Conservation (phyloP, 2,797 vertebrate species). For the Silurus aristotelis region DNA sequence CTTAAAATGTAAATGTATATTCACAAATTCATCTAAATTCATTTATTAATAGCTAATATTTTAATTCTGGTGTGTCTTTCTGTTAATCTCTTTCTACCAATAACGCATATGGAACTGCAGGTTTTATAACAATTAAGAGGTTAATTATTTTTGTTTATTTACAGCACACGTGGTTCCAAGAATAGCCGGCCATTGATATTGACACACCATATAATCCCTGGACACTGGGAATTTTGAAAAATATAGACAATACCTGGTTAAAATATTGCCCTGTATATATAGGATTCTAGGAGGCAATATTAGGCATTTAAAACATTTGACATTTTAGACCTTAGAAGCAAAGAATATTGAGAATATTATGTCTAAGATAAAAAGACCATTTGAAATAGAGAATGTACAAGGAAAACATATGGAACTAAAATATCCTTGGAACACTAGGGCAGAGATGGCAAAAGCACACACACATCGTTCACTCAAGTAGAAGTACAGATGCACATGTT, state of each 20-base stretch:
- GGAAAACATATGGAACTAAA: not conserved
- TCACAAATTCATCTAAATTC: not conserved
- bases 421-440: not conserved
- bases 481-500: no score
- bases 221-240: not conserved
- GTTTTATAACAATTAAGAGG: not conserved
- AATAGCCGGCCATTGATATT: not conserved
- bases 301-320: not conserved
- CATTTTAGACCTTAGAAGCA: not conserved
- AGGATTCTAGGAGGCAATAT: not conserved
- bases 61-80: not conserved
- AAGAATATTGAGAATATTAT: not conserved
- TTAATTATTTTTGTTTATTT: not conserved
- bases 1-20: not conserved
- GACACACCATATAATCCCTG: not conserved
- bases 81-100: not conserved
- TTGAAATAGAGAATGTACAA: not conserved
- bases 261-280: not conserved
- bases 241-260: not conserved
- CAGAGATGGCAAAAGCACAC: no score
- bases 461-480: no score
- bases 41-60: not conserved
- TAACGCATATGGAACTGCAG: not conserved
- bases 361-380: not conserved
- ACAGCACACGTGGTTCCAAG: not conserved